These are phyloP conservation scores for Aldabrachelys gigantea DNA, from an alignment of 2,113 vertebrate species.

Conservation along the genomic window DNA sequence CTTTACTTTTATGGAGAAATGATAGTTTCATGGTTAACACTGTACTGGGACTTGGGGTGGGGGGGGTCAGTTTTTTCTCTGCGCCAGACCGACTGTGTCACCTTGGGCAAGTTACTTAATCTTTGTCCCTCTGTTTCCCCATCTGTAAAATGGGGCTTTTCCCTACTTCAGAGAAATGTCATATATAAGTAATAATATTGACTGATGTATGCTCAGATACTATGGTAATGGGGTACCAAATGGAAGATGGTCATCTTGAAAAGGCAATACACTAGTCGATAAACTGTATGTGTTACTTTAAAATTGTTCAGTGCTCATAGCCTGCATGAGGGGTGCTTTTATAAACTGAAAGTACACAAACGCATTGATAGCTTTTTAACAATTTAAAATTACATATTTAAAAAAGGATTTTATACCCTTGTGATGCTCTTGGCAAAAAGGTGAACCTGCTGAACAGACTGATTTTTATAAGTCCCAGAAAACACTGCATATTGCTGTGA, in stretches of 20 bases:
- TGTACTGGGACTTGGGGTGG: not conserved
- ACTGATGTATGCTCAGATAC: accelerated
- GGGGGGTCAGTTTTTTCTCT: not conserved
- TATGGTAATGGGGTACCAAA: accelerated
- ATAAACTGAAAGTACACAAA: not conserved
- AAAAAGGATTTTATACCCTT: not conserved
- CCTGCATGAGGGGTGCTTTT: not conserved
- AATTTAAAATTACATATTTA: not conserved
- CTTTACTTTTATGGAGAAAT: not conserved
- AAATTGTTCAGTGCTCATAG: not conserved
- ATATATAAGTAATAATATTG: not conserved
- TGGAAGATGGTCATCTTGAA: not conserved
- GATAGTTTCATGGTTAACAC: not conserved
- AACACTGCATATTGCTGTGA: not conserved
- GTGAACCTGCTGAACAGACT: not conserved
- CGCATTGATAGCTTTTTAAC: not conserved
- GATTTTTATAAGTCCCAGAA: not conserved
- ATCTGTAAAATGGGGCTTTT: not conserved
- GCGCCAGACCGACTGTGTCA: not conserved
- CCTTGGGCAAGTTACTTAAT: accelerated
- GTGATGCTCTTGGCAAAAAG: not conserved
- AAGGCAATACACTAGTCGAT: not conserved
- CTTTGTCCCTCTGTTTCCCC: not conserved
- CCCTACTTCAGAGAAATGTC: not conserved
- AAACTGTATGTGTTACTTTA: not conserved